Percentiles rank a stretch among this genome's conserved stretches.
These are phyloP conservation scores for Diceros bicornis DNA, from an alignment of 2,797 vertebrate genomes.

Conservation along the genomic window DNA sequence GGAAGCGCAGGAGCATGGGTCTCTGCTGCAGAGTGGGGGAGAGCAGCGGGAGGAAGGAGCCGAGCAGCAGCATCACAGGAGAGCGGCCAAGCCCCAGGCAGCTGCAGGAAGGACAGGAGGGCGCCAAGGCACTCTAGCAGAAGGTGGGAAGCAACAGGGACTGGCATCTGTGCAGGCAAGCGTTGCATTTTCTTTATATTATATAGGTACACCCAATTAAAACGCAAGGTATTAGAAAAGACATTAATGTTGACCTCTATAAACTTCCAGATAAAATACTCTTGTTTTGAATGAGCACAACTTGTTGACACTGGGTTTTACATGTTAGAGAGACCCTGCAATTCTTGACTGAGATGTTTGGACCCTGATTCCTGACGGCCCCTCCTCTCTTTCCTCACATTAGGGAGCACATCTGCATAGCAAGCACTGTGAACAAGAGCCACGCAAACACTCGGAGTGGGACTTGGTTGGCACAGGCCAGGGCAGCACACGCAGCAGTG, in stretches of 20 bases:
- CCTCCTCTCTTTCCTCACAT: background rate
- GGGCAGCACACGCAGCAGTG: background rate
- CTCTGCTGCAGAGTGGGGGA: background rate
- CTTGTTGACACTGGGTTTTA: background rate
- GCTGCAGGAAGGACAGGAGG: background rate
- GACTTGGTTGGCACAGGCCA: background rate
- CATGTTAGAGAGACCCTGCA: background rate
- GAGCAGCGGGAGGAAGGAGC: background rate
- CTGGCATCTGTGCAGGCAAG: background rate
- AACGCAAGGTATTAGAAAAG: background rate
- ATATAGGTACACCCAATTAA: background rate
- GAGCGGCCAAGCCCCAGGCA: no score
- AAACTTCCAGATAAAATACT: constrained; percentile 8
- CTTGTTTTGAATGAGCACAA: background rate
- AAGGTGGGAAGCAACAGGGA: background rate
- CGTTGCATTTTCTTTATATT: background rate
- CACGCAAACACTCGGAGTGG: background rate
- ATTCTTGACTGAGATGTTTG: background rate
- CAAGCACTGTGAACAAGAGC: background rate
- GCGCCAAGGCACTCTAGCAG: no score
- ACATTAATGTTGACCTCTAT: background rate
- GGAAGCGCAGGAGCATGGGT: rapidly evolving
- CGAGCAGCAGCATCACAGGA: background rate
- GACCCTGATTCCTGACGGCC: background rate
- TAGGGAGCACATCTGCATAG: background rate